phyloP scores from a whole-genome alignment of 2,113 vertebrate genomes.

The Melanotaenia duboulayi region DNA sequence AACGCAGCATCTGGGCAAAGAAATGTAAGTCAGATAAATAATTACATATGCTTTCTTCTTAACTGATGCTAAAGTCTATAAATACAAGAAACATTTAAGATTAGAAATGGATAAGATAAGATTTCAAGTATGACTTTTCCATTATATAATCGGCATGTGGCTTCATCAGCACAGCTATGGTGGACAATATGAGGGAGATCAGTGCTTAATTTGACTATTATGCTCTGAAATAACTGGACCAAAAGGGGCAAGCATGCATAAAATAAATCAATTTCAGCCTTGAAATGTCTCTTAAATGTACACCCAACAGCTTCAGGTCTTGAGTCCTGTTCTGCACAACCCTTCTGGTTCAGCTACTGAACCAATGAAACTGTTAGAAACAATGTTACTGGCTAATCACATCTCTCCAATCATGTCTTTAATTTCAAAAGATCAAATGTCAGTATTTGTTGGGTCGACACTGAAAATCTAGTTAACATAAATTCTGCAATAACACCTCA shows the following conservation, averaged over 20 bases:
- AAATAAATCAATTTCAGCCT: no score
- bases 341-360: not conserved
- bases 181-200: constrained; percentile 2
- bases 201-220: not conserved
- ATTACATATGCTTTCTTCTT: not conserved
- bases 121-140: not conserved
- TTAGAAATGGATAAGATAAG: not conserved
- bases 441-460: constrained; percentile 7
- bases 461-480: constrained; percentile 24
- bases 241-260: not conserved
- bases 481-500: constrained; percentile 1
- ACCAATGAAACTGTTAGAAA: constrained; percentile 1
- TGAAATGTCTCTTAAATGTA: constrained; percentile 4
- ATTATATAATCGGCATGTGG: not conserved
- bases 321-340: not conserved
- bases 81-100: not conserved
- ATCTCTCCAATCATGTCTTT: not conserved
- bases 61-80: not conserved
- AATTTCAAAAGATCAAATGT: constrained; percentile 2
- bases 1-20: not conserved
- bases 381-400: not conserved
- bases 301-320: constrained; percentile 1
- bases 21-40: not conserved
- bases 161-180: constrained; percentile 9
- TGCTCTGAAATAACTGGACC: not conserved